These are phyloP conservation scores for Drosophila hydei DNA, from an alignment of 1,140 invertebrate species.

Conservation along the genomic window DNA sequence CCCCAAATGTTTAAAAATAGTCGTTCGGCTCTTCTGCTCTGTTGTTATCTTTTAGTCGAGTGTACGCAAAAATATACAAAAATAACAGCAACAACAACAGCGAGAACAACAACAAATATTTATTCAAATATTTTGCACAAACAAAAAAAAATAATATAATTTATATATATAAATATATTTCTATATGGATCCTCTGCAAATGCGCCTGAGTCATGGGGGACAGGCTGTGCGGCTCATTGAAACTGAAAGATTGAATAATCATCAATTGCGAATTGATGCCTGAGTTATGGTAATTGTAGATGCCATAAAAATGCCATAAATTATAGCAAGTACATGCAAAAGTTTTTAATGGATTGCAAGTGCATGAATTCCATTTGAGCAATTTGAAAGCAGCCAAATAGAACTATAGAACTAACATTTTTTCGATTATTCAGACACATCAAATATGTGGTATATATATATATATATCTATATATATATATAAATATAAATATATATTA, in stretches of 20 bases:
- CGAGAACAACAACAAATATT: slow-evolving; percentile 14
- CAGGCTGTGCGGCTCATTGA: slow-evolving; percentile 32
- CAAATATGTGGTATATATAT: no score
- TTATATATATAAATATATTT: slow-evolving; percentile 5
- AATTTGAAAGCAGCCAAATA: no score
- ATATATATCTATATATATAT: no score
- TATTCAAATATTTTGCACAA: slow-evolving; percentile 33
- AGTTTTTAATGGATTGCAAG: slow-evolving; percentile 18
- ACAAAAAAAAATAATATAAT: slow-evolving; percentile 10
- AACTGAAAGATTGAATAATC: slow-evolving; percentile 58
- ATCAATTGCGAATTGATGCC: slow-evolving; percentile 62
- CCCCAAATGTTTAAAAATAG: slow-evolving; percentile 81
- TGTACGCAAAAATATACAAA: slow-evolving; percentile 47
- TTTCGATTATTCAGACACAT: no score
- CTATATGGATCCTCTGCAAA: neutral
- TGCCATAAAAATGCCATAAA: slow-evolving; percentile 66
- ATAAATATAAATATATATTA: no score
- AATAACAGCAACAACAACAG: slow-evolving; percentile 17
- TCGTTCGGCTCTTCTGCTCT: slow-evolving; percentile 43
- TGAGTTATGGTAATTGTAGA: slow-evolving; percentile 69
- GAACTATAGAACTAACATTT: no score
- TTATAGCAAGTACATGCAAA: slow-evolving; percentile 7
- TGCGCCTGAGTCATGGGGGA: slow-evolving; percentile 69
- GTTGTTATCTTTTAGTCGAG: slow-evolving; percentile 60
- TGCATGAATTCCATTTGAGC: slow-evolving; percentile 17